Percentiles rank a stretch among this genome's conserved stretches.
phyloP scores from a whole-genome alignment of 2,113 vertebrate species.

The Nothobranchius kuhntae region DNA sequence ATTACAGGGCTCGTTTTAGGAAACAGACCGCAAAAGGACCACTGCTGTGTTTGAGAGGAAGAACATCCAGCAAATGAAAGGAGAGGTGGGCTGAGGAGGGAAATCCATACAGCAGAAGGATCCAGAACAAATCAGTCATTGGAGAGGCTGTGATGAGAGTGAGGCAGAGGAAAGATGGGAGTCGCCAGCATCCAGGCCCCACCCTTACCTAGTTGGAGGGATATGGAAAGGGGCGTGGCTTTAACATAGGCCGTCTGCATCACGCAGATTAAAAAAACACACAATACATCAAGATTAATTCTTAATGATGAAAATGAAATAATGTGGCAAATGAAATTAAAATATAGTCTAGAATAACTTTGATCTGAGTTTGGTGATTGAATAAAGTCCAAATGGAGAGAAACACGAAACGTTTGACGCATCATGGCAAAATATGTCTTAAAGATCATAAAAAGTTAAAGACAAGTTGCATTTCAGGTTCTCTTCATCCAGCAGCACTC shows the following conservation, averaged over 20 bases:
- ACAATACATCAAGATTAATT: too few species aligned
- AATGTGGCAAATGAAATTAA: too few species aligned
- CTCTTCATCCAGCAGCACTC: conserved; percentile 34
- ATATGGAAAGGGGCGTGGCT: background rate
- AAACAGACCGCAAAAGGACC: conserved; percentile 3
- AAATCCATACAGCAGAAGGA: background rate
- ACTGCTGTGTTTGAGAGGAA: conserved; percentile 20
- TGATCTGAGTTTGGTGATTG: too few species aligned
- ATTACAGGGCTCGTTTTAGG: conserved; percentile 51
- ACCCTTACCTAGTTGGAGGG: conserved; percentile 27
- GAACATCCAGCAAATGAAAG: background rate
- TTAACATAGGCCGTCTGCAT: background rate
- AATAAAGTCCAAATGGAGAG: too few species aligned
- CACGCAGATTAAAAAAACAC: too few species aligned
- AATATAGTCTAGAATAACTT: too few species aligned
- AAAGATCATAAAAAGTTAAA: conserved; percentile 24
- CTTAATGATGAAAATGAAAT: too few species aligned
- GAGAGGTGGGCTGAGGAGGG: background rate
- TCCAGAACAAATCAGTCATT: background rate
- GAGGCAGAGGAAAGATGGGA: conserved; percentile 1
- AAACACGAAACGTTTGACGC: background rate
- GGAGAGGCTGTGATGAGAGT: background rate
- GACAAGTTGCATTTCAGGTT: conserved; percentile 35
- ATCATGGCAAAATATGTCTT: conserved; percentile 13
- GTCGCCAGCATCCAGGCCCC: conserved; percentile 18